Evolutionary conservation across 1,140 invertebrate genomes (phyloP), one percentile per base, ranked within the genome.

Genomic region (Drosophila burlai): DNA sequence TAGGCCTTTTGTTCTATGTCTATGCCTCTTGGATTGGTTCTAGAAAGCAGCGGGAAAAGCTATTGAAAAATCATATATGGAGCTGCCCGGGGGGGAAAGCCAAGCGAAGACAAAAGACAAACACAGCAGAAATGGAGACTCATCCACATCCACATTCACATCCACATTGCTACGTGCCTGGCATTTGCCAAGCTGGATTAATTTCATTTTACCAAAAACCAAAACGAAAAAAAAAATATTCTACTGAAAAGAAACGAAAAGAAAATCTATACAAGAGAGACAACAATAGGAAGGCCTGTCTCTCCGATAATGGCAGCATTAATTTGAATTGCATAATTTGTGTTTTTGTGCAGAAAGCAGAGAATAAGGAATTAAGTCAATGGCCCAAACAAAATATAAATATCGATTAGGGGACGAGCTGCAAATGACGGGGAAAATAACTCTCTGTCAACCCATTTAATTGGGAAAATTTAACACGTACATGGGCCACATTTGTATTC

Each of bases 241-340:
- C 21, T 16, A 38, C 11, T 16, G 2, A 36, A 15, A 43, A 45
- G 45, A 45, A 43, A 49, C 49, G 43, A 47, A 49, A 71, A 60
- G 64, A 68, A 71, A 71, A 71, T 29, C 36, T 42, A 54, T 21
- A 72, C 13, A 31, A 57, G 24, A 42, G 18, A 43, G 24, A 64
- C 15, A 61, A 58, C 21, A 54, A 73, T 16, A 10, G 52, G 9
- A 36, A 45, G 49, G 57, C 21, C 16, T 45, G 6, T 55, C 49
- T 52, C 69, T 60, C 18, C 43, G 76, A 68, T 90, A 90, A 90
- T 85, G 79, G 72, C 52, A 59, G 65, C 85, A 90, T 90, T 90
- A 90, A 90, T 90, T 90, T 90, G 85, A 90, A 90, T 90, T 90
- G 85, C 85, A 90, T 90, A 90, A 90, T 90, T 91, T 90, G 81